Evolutionary conservation across 2,888 invertebrate genomes (phyloP).

Genomic region (Tryphoninae sp.): DNA sequence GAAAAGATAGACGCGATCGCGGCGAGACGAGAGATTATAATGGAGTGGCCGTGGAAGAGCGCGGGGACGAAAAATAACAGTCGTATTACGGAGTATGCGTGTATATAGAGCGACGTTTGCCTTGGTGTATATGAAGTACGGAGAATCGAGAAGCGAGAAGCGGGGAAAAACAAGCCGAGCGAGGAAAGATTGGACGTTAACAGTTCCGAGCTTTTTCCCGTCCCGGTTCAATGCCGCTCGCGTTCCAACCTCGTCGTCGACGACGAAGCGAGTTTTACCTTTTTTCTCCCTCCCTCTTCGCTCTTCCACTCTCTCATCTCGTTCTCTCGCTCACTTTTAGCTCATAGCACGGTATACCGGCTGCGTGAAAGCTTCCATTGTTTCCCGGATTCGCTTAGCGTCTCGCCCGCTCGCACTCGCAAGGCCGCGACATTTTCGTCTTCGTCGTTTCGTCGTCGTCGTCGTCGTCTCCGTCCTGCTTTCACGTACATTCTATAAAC

Average conservation of each 20-base stretch:
- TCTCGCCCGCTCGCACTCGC: conserved; percentile 30
- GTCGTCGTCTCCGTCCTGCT: conserved; percentile 6
- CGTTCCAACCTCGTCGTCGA: conserved; percentile 58
- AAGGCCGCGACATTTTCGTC: conserved; percentile 33
- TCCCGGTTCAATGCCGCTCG: conserved; percentile 66
- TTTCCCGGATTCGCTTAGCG: conserved; percentile 63
- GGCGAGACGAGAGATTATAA: conserved; percentile 61
- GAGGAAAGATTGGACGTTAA: conserved; percentile 76
- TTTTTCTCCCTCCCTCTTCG: conserved; percentile 50
- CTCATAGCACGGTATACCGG: conserved; percentile 56
- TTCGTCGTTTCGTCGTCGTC: conserved; percentile 26
- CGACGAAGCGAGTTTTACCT: conserved; percentile 60
- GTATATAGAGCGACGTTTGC: conserved; percentile 18
- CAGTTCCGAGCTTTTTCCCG: conserved; percentile 73
- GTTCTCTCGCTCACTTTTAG: conserved; percentile 45
- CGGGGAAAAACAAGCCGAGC: conserved; percentile 74
- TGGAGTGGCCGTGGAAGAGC: conserved; percentile 64
- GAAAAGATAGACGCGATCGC: conserved; percentile 55
- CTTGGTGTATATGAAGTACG: conserved; percentile 68
- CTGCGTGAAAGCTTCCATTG: conserved; percentile 67
- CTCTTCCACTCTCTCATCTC: conserved; percentile 50
- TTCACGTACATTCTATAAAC: conserved; percentile 23
- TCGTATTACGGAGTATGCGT: conserved; percentile 68
- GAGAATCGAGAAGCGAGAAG: conserved; percentile 69
- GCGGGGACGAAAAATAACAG: conserved; percentile 77